Evolutionary conservation across 2,888 invertebrate species (phyloP).

Genomic region (Pachydiplax longipennis): DNA sequence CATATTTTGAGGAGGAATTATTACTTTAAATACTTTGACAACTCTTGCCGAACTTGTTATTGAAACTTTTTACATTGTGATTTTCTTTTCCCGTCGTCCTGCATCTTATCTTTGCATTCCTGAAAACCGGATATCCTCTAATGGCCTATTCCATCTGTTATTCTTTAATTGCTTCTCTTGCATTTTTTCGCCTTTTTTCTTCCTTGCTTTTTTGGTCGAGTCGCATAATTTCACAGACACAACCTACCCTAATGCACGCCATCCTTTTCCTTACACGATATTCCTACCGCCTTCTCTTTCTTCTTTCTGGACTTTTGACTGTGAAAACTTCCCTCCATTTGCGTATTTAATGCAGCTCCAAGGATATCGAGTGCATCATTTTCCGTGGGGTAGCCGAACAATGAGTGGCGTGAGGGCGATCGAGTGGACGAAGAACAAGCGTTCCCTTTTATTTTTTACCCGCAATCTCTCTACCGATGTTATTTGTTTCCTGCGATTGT

Average conservation of each 20-base stretch:
- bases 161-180: background rate
- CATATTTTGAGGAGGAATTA: no score
- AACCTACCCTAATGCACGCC: conserved; percentile 33
- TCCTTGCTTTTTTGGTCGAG: background rate
- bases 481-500: conserved; percentile 18
- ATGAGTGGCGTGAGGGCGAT: background rate
- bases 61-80: background rate
- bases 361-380: background rate
- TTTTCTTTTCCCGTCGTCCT: background rate
- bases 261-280: background rate
- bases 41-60: no score
- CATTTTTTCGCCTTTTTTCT: background rate
- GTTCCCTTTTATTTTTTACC: background rate
- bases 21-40: no score
- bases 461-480: background rate
- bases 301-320: background rate
- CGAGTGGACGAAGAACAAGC: background rate
- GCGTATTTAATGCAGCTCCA: background rate
- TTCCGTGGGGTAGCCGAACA: background rate
- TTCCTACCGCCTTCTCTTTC: background rate
- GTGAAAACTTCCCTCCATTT: background rate
- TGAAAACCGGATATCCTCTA: conserved; percentile 27
- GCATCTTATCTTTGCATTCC: background rate
- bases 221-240: background rate
- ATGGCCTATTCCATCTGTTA: background rate